phyloP scores from a whole-genome alignment of 1,140 invertebrate species.

The Eciton burchellii region DNA sequence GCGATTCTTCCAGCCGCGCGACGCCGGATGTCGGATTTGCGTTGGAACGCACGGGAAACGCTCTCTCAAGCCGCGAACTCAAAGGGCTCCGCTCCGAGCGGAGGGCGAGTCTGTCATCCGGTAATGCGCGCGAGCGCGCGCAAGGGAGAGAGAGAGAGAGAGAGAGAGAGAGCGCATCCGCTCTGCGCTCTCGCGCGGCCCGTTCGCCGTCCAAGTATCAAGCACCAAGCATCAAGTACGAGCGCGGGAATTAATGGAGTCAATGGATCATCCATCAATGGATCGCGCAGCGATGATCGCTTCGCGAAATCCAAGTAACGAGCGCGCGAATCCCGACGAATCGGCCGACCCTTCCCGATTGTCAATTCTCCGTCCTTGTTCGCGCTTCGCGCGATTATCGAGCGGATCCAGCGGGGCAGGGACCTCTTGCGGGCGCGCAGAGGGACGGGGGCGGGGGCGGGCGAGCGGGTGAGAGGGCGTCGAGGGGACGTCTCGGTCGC shows the following conservation, averaged over 20 bases:
- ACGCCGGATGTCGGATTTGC: conserved; percentile 4
- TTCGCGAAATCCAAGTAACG: too few species aligned
- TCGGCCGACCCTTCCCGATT: not conserved
- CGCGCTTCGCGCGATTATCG: not conserved
- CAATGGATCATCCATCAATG: too few species aligned
- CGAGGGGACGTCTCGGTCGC: not conserved
- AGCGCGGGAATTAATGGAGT: too few species aligned
- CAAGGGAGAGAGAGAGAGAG: too few species aligned
- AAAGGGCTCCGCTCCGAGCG: not conserved
- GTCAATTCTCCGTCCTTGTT: not conserved
- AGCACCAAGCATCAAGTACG: too few species aligned
- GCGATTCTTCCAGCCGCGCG: not conserved
- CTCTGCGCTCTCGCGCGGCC: too few species aligned
- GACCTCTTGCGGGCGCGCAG: too few species aligned
- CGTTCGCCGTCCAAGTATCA: too few species aligned
- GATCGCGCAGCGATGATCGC: too few species aligned
- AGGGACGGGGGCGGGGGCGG: too few species aligned
- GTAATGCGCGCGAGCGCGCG: too few species aligned
- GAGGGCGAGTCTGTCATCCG: not conserved
- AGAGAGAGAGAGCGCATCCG: not conserved
- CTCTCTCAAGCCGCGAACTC: conserved; percentile 32
- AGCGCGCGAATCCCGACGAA: not conserved
- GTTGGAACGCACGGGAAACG: conserved; percentile 29
- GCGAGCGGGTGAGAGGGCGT: too few species aligned
- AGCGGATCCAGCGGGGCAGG: not conserved